Evolutionary conservation across 2,113 vertebrate genomes (phyloP), one percentile per base, ranked within the genome.

Genomic region (Corapipo altera): DNA sequence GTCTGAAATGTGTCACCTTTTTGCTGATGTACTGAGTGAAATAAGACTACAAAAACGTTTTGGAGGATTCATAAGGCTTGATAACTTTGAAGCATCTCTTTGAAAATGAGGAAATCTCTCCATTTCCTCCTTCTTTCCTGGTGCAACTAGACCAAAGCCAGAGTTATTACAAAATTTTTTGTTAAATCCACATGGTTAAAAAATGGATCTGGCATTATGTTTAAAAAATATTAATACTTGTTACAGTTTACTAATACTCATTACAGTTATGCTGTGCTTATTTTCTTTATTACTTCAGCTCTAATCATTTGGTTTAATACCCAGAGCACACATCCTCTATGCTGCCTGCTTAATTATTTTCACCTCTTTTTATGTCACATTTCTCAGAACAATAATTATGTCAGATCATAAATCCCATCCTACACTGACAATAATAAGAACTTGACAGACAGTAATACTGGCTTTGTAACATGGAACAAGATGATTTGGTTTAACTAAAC

Each of bases 271-370:
- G 22, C 55, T 33, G 9, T 39, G 32, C 18, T 76, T 35, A 22
- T 76, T 74, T 84, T 80, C n/a, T 83, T 49, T 41, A 67, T 28
- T 80, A 64, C 44, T 88, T 89, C 37, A 76, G 55, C 44, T 80
- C 8, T 72, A 41, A 82, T 57, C 3, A 1, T 62, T 59, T 78
- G 9, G 44, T 74, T 88, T 86, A 70, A 80, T 28, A 73, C 48
- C 48, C 49, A 59, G 32, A 57, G 80, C 64, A 71, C 30, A 55
- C 8, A 37, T 70, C 11, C 15, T 73, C 65, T 71, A 2, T 39
- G 73, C 61, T 81, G 65, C 27, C 79, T 64, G 46, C 41, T 86
- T 79, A 69, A 89, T 93, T 91, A 92, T 86, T 93, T 92, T 51
- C 18, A 74, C 55, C 20, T 83, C 46, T 46, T 88, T 90, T 80